Conservation (phyloP, 2,888 invertebrate species). For the Anodontia alba region DNA sequence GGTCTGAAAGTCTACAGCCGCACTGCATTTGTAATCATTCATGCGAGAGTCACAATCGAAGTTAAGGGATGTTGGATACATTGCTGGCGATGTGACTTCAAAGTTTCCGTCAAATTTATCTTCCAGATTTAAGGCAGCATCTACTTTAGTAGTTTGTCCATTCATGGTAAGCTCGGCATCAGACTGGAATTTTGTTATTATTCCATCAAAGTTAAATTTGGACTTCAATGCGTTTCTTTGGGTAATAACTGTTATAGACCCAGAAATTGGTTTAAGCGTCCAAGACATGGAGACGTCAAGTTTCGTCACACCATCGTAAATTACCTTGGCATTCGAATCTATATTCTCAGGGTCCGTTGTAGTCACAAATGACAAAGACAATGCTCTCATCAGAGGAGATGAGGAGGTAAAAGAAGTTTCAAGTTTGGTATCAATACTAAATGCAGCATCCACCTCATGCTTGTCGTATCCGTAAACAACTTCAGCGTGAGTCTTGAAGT, state of each 20-base stretch:
- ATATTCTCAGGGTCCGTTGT: not conserved
- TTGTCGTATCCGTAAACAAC: not conserved
- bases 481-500: conserved; percentile 10
- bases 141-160: not conserved
- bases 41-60: not conserved
- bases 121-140: not conserved
- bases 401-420: conserved; percentile 40
- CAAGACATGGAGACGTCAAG: not conserved
- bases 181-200: not conserved
- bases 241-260: not conserved
- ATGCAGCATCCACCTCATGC: not conserved
- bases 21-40: not conserved
- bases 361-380: not conserved
- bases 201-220: not conserved
- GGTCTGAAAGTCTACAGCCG: not conserved
- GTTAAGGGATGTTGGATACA: not conserved
- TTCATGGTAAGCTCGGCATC: not conserved
- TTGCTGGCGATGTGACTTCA: not conserved
- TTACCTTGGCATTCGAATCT: not conserved
- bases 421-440: conserved; percentile 12
- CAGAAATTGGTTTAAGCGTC: not conserved
- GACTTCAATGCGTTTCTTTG: not conserved
- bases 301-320: not conserved
- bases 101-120: not conserved
- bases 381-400: conserved; percentile 45